Evolutionary conservation across 2,113 vertebrate species (phyloP).

Genomic region (Hucho hucho): DNA sequence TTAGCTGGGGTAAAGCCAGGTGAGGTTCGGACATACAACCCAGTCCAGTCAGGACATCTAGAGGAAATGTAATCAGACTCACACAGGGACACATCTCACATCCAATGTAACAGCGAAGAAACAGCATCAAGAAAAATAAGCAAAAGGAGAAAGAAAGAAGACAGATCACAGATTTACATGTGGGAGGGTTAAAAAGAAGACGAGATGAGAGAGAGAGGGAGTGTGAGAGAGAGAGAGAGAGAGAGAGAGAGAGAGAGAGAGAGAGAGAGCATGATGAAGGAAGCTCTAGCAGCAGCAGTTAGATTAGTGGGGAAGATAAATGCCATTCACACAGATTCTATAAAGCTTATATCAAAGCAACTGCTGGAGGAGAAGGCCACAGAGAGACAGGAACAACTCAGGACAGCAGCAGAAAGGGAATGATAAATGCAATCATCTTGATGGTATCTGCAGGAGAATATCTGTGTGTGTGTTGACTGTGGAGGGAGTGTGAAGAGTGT

Average conservation of each 20-base stretch:
- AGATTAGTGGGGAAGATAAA: slow-evolving; percentile 52
- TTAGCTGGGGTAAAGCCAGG: slow-evolving; percentile 25
- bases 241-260: slow-evolving; percentile 9
- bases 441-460: slow-evolving; percentile 36
- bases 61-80: slow-evolving; percentile 48
- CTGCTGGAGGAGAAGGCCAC: slow-evolving; percentile 62
- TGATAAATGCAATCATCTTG: slow-evolving; percentile 56
- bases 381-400: slow-evolving; percentile 44
- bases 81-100: slow-evolving; percentile 22
- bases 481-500: background rate
- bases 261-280: slow-evolving; percentile 10
- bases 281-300: slow-evolving; percentile 17
- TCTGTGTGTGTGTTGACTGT: slow-evolving; percentile 4
- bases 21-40: slow-evolving; percentile 35
- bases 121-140: slow-evolving; percentile 11
- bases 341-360: slow-evolving; percentile 74
- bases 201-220: background rate
- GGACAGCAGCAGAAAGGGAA: slow-evolving; percentile 61
- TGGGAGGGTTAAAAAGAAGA: slow-evolving; percentile 12
- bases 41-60: slow-evolving; percentile 34
- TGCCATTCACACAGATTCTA: slow-evolving; percentile 65
- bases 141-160: slow-evolving; percentile 1
- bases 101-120: background rate
- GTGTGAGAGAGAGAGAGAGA: slow-evolving; percentile 11
- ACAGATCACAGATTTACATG: background rate